Conservation (phyloP, 2,888 invertebrate species). For the Pocota personata region DNA sequence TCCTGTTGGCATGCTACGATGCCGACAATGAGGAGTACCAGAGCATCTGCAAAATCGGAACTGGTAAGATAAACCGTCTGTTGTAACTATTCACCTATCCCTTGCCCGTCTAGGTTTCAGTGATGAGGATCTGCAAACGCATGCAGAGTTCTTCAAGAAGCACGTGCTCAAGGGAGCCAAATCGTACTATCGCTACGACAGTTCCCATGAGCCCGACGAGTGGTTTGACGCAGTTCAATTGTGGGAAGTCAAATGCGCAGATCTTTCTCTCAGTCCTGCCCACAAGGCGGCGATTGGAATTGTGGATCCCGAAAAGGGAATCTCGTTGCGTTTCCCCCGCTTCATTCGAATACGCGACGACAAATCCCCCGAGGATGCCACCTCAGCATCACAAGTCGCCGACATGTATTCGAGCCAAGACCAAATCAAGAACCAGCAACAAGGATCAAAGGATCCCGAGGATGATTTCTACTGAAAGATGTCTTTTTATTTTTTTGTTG, state of each 20-base stretch:
- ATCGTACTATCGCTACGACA: slow-evolving; percentile 92
- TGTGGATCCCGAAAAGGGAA: slow-evolving; percentile 94
- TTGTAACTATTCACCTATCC: background rate
- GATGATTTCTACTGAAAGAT: slow-evolving; percentile 80
- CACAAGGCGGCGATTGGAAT: slow-evolving; percentile 95
- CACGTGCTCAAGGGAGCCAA: slow-evolving; percentile 90
- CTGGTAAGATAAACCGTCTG: slow-evolving; percentile 76
- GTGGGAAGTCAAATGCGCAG: slow-evolving; percentile 99
- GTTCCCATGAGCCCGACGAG: slow-evolving; percentile 90
- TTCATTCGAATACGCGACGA: slow-evolving; percentile 96
- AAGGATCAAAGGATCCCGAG: slow-evolving; percentile 75
- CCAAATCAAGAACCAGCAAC: slow-evolving; percentile 90
- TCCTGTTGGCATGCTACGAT: slow-evolving; percentile 96
- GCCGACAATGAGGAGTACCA: slow-evolving; percentile 95
- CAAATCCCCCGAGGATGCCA: slow-evolving; percentile 96
- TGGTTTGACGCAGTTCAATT: slow-evolving; percentile 95
- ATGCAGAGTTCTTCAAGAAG: slow-evolving; percentile 89
- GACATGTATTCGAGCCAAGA: slow-evolving; percentile 96
- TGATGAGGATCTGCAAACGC: slow-evolving; percentile 92
- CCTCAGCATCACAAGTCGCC: slow-evolving; percentile 93
- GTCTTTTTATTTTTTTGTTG: slow-evolving; percentile 38
- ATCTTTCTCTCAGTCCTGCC: slow-evolving; percentile 97
- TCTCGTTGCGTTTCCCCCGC: slow-evolving; percentile 96
- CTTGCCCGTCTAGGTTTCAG: slow-evolving; percentile 93
- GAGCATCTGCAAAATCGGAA: slow-evolving; percentile 92